These are phyloP conservation scores for Hylaeus anthracinus DNA, from an alignment of 1,140 invertebrate species.

Conservation along the genomic window DNA sequence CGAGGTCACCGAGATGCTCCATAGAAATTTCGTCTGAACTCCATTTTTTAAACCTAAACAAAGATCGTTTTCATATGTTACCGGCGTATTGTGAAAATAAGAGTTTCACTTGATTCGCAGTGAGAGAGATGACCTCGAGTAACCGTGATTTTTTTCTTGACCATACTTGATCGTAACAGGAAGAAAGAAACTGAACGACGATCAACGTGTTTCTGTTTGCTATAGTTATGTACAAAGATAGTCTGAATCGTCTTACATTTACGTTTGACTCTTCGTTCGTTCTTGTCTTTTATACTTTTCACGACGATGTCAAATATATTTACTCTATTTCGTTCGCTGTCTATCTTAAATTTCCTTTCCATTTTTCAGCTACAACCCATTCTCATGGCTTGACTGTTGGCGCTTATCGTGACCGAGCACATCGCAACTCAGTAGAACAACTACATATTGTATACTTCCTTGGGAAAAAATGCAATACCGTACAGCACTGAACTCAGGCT, in stretches of 20 bases:
- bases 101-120: no score
- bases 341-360: background rate
- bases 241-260: conserved; percentile 5
- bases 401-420: background rate
- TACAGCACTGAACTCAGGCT: background rate
- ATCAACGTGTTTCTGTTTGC: conserved; percentile 29
- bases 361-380: conserved; percentile 3
- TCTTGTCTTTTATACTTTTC: background rate
- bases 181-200: conserved; percentile 37
- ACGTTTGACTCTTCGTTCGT: background rate
- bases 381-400: background rate
- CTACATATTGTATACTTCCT: background rate
- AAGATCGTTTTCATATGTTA: no score
- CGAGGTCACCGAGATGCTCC: background rate
- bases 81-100: no score
- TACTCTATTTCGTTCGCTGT: background rate
- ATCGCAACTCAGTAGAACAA: background rate
- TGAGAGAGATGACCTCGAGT: no score
- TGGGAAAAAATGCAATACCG: background rate
- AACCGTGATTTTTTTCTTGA: background rate
- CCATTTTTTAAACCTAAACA: no score
- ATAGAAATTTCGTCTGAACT: no score
- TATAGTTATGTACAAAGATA: conserved; percentile 35
- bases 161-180: conserved; percentile 12
- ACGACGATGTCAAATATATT: background rate